A percentile compares a stretch with the other conserved stretches of the same genome.
Conservation (phyloP, 2,888 invertebrate genomes). For the Diploptera punctata region DNA sequence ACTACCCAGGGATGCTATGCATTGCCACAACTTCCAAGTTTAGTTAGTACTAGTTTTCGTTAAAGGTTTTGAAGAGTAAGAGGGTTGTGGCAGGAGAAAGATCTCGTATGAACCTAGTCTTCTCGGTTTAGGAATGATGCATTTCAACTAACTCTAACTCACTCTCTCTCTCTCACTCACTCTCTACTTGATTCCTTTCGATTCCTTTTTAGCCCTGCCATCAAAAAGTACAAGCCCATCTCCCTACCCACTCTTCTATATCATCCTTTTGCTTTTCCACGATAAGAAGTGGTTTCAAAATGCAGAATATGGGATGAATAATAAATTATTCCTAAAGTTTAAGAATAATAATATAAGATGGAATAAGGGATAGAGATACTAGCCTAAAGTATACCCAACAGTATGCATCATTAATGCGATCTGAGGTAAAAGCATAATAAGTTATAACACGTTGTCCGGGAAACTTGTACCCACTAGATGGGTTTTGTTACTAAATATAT, state of each 20-base stretch:
- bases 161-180: background rate
- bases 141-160: constrained; percentile 15
- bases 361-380: too few species aligned
- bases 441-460: too few species aligned
- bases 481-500: too few species aligned
- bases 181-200: background rate
- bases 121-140: constrained; percentile 4
- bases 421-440: too few species aligned
- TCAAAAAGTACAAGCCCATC: too few species aligned
- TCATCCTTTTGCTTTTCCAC: background rate
- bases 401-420: too few species aligned
- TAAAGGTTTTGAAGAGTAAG: background rate
- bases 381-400: too few species aligned
- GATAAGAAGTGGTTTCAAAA: background rate
- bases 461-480: too few species aligned
- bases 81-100: background rate
- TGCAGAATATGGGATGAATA: background rate
- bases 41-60: constrained; percentile 17
- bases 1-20: background rate
- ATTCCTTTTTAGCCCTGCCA: background rate
- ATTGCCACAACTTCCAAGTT: constrained; percentile 17
- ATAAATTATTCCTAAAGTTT: background rate
- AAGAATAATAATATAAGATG: too few species aligned
- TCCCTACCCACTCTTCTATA: background rate
- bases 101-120: background rate